A percentile compares a stretch with the other conserved stretches of the same genome.
These are phyloP conservation scores for Prionace glauca DNA, from an alignment of 2,797 vertebrate species.

Conservation along the genomic window DNA sequence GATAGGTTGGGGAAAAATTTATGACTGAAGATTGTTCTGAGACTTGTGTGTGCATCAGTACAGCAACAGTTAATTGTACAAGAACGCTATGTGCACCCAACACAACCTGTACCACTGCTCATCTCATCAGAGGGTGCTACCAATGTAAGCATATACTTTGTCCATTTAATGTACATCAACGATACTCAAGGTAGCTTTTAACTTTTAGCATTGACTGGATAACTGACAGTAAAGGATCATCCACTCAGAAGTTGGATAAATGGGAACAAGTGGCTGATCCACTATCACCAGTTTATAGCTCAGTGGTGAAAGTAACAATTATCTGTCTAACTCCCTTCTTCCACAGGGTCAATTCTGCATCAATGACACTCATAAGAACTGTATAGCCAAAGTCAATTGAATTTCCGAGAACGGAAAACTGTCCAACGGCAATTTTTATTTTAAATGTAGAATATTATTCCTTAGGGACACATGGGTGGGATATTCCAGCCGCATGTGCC, in stretches of 20 bases:
- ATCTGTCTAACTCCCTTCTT: background rate
- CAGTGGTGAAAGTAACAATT: background rate
- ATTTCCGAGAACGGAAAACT: background rate
- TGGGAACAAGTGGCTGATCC: background rate
- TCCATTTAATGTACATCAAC: background rate
- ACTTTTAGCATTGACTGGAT: background rate
- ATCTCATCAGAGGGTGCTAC: slow-evolving; percentile 53
- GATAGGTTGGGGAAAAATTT: slow-evolving; percentile 52
- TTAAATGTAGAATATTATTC: background rate
- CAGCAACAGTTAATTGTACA: slow-evolving; percentile 47
- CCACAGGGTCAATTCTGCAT: background rate
- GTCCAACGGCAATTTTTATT: background rate
- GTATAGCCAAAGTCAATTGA: background rate
- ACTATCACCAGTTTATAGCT: background rate
- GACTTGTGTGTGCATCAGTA: slow-evolving; percentile 51
- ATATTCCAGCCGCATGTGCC: no score
- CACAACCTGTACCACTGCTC: slow-evolving; percentile 47
- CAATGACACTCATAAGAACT: no score
- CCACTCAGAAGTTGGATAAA: background rate
- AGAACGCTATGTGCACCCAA: slow-evolving; percentile 32
- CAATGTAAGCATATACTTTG: slow-evolving; percentile 45
- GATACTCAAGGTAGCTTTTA: background rate
- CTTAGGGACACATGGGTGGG: background rate
- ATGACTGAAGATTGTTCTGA: slow-evolving; percentile 52
- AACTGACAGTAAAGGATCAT: background rate